Percentiles rank a stretch among this genome's conserved stretches.
Conservation (phyloP, 2,113 vertebrate genomes). For the Hemichromis elongatus region DNA sequence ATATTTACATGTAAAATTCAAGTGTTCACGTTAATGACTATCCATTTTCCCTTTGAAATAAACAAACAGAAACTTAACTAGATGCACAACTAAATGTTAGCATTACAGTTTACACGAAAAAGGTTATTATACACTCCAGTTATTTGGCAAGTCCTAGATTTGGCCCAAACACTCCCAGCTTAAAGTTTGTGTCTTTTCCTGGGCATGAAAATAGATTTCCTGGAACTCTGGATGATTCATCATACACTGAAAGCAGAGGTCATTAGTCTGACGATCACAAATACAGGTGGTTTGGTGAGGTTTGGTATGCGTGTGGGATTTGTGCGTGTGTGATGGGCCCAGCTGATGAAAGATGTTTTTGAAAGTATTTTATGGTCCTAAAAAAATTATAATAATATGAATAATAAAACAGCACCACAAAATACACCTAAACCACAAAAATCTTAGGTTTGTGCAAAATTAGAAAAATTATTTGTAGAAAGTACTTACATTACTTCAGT, state of each 20-base stretch:
- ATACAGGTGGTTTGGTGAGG: background rate
- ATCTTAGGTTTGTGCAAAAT: background rate
- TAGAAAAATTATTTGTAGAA: conserved; percentile 5
- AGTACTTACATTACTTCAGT: background rate
- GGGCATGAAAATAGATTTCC: conserved; percentile 56
- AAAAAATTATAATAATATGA: background rate
- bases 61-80: background rate
- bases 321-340: background rate
- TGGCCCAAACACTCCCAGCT: conserved; percentile 16
- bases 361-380: background rate
- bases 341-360: background rate
- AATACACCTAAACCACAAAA: conserved; percentile 5
- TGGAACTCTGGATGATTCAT: conserved; percentile 54
- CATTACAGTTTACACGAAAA: background rate
- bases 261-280: conserved; percentile 55
- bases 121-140: background rate
- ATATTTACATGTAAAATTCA: background rate
- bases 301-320: background rate
- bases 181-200: conserved; percentile 41
- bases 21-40: background rate
- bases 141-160: conserved; percentile 4
- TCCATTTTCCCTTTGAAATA: background rate
- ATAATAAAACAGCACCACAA: background rate
- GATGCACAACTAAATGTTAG: background rate
- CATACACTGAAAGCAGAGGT: conserved; percentile 59